These are phyloP conservation scores for Strongylocentrotus purpuratus DNA, from an alignment of 35 echinoderm and acorn worm species.

Conservation along the genomic window DNA sequence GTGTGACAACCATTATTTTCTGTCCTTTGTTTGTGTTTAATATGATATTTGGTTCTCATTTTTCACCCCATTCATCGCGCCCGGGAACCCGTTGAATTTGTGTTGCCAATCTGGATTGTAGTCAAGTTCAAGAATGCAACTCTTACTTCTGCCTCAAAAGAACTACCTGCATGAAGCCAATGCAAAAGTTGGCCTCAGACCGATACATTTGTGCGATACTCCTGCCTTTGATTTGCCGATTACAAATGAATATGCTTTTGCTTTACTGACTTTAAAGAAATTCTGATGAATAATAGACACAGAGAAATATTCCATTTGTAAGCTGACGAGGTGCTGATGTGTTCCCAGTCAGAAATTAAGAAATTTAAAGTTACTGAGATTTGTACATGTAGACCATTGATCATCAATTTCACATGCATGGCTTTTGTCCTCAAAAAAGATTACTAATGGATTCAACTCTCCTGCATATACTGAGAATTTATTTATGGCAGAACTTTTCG, in stretches of 20 bases:
- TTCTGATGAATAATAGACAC: background rate
- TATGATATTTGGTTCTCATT: conserved; percentile 14
- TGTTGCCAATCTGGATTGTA: conserved; percentile 10
- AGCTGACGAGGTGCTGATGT: background rate
- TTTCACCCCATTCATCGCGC: conserved; percentile 8
- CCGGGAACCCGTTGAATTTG: background rate
- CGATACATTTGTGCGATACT: background rate
- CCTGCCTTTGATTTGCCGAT: background rate
- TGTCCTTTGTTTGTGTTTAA: conserved; percentile 5
- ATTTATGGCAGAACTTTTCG: too few species aligned
- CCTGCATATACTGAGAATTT: too few species aligned
- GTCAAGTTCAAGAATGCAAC: conserved; percentile 9
- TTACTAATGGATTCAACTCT: background rate
- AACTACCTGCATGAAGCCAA: background rate
- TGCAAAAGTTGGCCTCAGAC: background rate
- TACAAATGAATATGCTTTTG: background rate
- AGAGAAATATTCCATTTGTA: background rate
- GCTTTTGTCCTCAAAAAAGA: background rate
- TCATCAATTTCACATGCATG: background rate
- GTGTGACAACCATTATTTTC: conserved; percentile 32
- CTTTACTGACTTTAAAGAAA: background rate
- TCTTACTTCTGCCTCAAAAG: background rate
- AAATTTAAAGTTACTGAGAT: background rate
- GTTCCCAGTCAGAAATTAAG: background rate
- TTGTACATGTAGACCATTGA: background rate